Evolutionary conservation across 2,113 vertebrate species (phyloP).

Genomic region (Tragelaphus strepsiceros): DNA sequence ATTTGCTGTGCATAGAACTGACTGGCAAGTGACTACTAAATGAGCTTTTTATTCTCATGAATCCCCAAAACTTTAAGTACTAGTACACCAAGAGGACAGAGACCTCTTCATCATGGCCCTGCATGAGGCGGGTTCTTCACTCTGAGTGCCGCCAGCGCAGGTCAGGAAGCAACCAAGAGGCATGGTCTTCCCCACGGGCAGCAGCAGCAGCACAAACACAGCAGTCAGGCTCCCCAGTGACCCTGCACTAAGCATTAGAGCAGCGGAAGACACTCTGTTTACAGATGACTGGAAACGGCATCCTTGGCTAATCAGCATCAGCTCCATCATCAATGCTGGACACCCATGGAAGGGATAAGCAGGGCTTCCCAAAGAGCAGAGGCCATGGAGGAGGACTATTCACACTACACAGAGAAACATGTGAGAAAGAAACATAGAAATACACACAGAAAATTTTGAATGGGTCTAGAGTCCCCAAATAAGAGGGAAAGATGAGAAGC

Average conservation of each 20-base stretch:
- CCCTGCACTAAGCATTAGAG: neutral
- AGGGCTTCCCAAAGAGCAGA: neutral
- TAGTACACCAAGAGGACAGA: neutral
- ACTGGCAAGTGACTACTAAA: neutral
- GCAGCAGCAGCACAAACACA: no score
- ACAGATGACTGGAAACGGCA: accelerated
- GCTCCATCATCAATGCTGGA: accelerated
- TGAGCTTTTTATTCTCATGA: neutral
- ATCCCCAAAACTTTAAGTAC: neutral
- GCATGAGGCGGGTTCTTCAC: neutral
- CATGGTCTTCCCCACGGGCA: accelerated
- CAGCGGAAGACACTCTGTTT: neutral
- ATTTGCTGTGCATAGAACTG: neutral
- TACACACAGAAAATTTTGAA: neutral
- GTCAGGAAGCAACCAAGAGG: neutral
- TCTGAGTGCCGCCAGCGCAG: no score
- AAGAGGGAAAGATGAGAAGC: neutral
- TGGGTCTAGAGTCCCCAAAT: neutral
- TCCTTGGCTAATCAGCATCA: neutral
- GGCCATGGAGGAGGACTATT: neutral
- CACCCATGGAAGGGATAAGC: accelerated
- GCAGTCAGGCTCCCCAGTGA: accelerated
- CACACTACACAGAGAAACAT: neutral
- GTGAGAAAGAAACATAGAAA: neutral
- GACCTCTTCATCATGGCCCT: neutral